Evolutionary conservation across 2,113 vertebrate species (phyloP).

Genomic region (Archocentrus centrarchus): DNA sequence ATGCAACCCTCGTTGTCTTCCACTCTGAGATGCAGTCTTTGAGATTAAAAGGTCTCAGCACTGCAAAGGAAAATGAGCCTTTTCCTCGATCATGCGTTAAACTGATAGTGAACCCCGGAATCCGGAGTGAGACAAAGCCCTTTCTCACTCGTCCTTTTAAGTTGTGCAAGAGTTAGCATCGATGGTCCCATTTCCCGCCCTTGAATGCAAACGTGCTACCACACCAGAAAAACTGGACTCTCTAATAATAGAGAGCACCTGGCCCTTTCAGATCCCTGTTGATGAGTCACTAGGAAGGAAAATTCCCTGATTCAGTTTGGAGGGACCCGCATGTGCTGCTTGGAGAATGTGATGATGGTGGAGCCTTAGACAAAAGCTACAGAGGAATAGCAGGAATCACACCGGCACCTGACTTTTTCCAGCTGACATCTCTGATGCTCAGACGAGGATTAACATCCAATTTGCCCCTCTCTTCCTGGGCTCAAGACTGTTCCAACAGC

Average conservation of each 20-base stretch:
- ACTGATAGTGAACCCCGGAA: conserved; percentile 77
- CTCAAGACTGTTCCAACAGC: conserved; percentile 78
- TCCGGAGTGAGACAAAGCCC: conserved; percentile 64
- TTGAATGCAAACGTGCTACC: conserved; percentile 45
- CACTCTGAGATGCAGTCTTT: background rate
- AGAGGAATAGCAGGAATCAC: conserved; percentile 76
- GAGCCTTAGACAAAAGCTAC: conserved; percentile 74
- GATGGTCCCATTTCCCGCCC: conserved; percentile 34
- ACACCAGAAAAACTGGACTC: conserved; percentile 35
- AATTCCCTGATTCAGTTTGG: conserved; percentile 59
- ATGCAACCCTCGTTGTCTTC: background rate
- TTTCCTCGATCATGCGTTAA: conserved; percentile 79
- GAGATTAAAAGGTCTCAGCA: conserved; percentile 24
- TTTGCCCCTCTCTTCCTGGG: conserved; percentile 79
- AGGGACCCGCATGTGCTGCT: conserved; percentile 41
- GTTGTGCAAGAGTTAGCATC: conserved; percentile 71
- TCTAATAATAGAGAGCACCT: conserved; percentile 79
- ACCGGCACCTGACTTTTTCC: conserved; percentile 77
- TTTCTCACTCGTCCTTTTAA: conserved; percentile 74
- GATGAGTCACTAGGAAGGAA: conserved; percentile 59
- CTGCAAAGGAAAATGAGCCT: conserved; percentile 41
- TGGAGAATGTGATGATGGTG: conserved; percentile 68
- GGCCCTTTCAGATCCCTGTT: conserved; percentile 74
- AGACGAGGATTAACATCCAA: conserved; percentile 80
- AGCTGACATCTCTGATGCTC: conserved; percentile 78